Evolutionary conservation across 2,888 invertebrate species (phyloP), one percentile per base, ranked within the genome.

Genomic region (Watsonalla binaria): DNA sequence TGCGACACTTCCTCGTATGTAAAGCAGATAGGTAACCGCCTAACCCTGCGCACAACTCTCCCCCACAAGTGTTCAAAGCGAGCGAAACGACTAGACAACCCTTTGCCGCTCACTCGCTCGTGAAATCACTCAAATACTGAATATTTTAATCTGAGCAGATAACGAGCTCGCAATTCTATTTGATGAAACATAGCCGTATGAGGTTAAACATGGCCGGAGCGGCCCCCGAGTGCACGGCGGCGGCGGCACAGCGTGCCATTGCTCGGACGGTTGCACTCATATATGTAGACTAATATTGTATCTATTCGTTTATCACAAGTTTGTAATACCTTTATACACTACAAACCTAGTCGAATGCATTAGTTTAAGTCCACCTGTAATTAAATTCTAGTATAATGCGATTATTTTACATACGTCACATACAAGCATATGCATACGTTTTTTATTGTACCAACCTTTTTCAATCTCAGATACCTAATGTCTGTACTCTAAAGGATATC

Each of bases 41-140:
- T 70, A 74, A 75, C 75, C 74, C 77, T 62, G 65, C 65, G 72
- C 70, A 65, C 65, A 69, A 68, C 74, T 68, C 76, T 72, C 88
- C 89, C 24, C 87, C 88, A 86, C 85, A 86, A 88, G 86, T 84
- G 87, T 84, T 88, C 89, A 90, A 90, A 90, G 90, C 86, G 86
- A 78, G 82, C 73, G 82, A 82, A 85, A 78, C 88, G 88, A 87
- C 87, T 87, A 88, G 87, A 85, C 88, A 90, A 89, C 90, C 90
- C 90, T 90, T 90, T 90, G 89, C 84, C 89, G 88, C 81, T 79
- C 90, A 88, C 84, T 90, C 90, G 82, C 81, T 90, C 90, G 90
- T 90, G 87, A 90, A 90, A 90, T 90, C 90, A 90, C 90, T 90
- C 90, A 90, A 90, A 90, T 90, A 90, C 90, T 90, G 90, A 90